These are phyloP conservation scores for Elgaria multicarinata DNA, from an alignment of 2,113 vertebrate genomes.

Conservation along the genomic window DNA sequence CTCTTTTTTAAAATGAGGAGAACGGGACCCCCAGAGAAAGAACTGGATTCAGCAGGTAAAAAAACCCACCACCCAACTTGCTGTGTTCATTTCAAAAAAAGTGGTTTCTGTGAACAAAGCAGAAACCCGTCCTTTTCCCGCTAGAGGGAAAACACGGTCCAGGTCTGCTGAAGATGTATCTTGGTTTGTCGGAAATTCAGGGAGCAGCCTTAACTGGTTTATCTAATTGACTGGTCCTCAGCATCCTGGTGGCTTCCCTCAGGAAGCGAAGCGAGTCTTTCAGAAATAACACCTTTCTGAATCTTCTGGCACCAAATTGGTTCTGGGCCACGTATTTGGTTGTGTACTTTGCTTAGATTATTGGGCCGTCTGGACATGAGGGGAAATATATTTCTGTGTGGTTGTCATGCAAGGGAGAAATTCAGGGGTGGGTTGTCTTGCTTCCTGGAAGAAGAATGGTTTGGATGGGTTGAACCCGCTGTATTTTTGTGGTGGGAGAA, in stretches of 20 bases:
- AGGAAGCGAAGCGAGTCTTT: not conserved
- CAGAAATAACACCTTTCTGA: not conserved
- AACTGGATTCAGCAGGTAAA: not conserved
- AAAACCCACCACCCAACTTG: too few species aligned
- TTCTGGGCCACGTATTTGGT: not conserved
- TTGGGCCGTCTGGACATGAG: not conserved
- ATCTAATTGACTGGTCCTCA: not conserved
- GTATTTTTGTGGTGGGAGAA: not conserved
- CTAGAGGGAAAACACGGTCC: not conserved
- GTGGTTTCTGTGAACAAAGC: too few species aligned
- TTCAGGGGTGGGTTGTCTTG: fast-evolving
- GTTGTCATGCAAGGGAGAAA: not conserved
- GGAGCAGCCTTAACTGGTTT: not conserved
- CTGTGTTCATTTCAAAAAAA: not conserved
- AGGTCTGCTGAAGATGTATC: not conserved
- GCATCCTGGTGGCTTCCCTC: not conserved
- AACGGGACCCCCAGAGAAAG: not conserved
- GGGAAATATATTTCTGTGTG: not conserved
- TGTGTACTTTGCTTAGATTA: not conserved
- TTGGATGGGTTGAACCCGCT: not conserved
- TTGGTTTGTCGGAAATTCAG: not conserved
- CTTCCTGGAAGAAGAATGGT: not conserved
- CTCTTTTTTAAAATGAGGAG: too few species aligned
- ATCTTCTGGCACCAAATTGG: not conserved
- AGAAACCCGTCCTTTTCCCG: too few species aligned